Conservation (phyloP, 2,797 vertebrate species). For the Phrynocephalus forsythii region DNA sequence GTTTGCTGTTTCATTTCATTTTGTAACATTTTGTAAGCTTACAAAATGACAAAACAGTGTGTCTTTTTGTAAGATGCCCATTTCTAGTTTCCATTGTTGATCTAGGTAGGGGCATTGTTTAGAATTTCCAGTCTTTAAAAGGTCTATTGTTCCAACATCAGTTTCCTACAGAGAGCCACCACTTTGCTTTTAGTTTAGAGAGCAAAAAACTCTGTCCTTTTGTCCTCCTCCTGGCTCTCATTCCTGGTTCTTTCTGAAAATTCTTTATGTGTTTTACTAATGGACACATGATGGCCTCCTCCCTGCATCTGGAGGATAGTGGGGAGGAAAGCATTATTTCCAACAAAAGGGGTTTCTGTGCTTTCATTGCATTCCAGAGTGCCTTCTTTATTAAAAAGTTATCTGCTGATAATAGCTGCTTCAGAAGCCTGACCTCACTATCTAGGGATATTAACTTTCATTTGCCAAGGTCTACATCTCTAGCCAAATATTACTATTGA, state of each 20-base stretch:
- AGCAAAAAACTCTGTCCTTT: not conserved
- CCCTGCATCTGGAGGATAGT: not conserved
- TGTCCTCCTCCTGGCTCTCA: not conserved
- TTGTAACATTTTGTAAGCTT: too few species aligned
- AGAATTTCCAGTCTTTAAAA: not conserved
- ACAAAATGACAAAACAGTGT: too few species aligned
- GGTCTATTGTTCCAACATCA: not conserved
- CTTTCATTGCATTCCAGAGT: not conserved
- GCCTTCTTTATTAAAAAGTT: not conserved
- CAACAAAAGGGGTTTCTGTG: not conserved
- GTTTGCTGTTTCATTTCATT: too few species aligned
- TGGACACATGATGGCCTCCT: not conserved
- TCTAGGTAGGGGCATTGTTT: not conserved
- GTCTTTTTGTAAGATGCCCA: too few species aligned
- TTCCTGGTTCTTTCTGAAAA: not conserved
- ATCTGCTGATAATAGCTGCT: not conserved
- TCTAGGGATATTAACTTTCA: not conserved
- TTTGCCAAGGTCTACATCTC: not conserved
- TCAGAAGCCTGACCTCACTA: not conserved
- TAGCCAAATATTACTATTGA: not conserved
- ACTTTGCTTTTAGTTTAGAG: not conserved
- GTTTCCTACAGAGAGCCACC: not conserved
- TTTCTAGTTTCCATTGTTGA: too few species aligned
- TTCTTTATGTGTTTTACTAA: not conserved
- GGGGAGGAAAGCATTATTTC: not conserved